A percentile compares a stretch with the other conserved stretches of the same genome.
These are phyloP conservation scores for Sisor rabdophorus DNA, from an alignment of 2,113 vertebrate genomes.

Conservation along the genomic window DNA sequence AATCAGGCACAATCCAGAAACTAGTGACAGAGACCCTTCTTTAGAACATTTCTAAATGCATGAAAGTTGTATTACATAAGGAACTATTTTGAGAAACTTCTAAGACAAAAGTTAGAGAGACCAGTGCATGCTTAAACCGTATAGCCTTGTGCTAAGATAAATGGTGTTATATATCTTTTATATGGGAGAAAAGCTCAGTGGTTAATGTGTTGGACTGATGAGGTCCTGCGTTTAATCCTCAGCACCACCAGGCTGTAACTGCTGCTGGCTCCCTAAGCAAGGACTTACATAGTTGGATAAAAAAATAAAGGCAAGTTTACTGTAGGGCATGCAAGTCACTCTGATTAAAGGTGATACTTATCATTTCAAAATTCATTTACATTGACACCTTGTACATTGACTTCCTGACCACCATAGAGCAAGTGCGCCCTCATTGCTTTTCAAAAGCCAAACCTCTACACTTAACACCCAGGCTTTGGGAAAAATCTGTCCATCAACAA, in stretches of 20 bases:
- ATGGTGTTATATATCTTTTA: too few relatives aligned
- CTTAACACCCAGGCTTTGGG: neutral
- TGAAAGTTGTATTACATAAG: neutral
- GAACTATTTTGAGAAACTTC: neutral
- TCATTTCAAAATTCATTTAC: too few relatives aligned
- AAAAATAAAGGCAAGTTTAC: too few relatives aligned
- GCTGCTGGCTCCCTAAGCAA: too few relatives aligned
- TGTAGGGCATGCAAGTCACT: too few relatives aligned
- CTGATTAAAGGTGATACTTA: neutral
- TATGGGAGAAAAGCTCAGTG: too few relatives aligned
- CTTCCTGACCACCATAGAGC: neutral
- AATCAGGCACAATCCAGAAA: constrained; percentile 40
- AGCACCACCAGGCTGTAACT: too few relatives aligned
- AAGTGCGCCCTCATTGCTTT: neutral
- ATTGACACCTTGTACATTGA: neutral
- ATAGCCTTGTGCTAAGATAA: neutral
- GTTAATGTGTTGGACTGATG: too few relatives aligned
- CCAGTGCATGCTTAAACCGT: neutral
- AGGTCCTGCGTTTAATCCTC: too few relatives aligned
- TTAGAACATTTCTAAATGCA: constrained; percentile 21
- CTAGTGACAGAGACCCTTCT: constrained; percentile 35
- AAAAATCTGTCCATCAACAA: constrained; percentile 36
- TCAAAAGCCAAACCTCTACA: neutral
- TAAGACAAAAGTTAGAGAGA: too few relatives aligned
- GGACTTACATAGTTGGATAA: too few relatives aligned